phyloP scores from a whole-genome alignment of 2,888 invertebrate genomes.

The Pristionchus maxplancki region DNA sequence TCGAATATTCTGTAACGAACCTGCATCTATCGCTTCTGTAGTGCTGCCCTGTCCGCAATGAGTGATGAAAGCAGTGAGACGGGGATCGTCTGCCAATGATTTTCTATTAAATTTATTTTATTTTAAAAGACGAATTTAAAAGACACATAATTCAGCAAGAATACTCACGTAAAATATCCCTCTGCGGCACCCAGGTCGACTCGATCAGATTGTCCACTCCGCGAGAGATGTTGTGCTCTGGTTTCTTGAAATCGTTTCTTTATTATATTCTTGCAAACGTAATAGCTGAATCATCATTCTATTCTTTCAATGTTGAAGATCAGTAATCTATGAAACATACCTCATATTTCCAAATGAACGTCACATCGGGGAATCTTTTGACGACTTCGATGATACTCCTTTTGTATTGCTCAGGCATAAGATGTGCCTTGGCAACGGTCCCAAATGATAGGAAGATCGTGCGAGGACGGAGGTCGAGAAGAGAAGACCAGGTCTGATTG shows the following conservation, averaged over 20 bases:
- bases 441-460: slow-evolving; percentile 39
- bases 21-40: slow-evolving; percentile 56
- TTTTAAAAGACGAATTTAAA: not conserved
- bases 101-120: no score
- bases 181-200: slow-evolving; percentile 42
- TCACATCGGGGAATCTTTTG: slow-evolving; percentile 42
- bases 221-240: not conserved
- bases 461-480: not conserved
- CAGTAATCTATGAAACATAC: not conserved
- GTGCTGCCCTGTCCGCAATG: slow-evolving; percentile 61
- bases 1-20: no score
- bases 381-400: slow-evolving; percentile 55
- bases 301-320: not conserved
- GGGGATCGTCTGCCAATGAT: slow-evolving; percentile 46
- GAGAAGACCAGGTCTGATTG: slow-evolving; percentile 32
- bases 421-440: not conserved
- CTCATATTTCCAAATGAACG: slow-evolving; percentile 52
- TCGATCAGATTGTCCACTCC: slow-evolving; percentile 37
- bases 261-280: not conserved
- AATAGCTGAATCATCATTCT: not conserved
- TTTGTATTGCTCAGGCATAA: slow-evolving; percentile 55
- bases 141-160: not conserved
- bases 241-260: not conserved
- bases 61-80: slow-evolving; percentile 56
- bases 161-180: slow-evolving; percentile 32